Evolutionary conservation across 2,888 invertebrate species (phyloP), one percentile per base, ranked within the genome.

Genomic region (Tetropium fuscum): DNA sequence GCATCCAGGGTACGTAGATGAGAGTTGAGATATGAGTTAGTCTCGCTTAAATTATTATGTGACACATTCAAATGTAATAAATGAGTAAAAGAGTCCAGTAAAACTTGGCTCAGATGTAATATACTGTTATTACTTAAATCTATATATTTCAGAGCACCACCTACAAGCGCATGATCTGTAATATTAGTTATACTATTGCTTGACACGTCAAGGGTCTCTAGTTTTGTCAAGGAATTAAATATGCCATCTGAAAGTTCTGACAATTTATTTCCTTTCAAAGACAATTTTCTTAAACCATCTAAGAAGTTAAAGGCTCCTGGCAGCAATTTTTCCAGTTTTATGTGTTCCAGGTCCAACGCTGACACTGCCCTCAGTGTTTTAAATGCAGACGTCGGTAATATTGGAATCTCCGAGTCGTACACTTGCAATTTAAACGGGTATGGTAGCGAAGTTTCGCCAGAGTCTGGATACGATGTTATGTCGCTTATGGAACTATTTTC

Each of bases 151-250:
- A 57, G 13, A 1, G 13, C 41, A 20, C 19, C 22, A 5, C 57
- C 49, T 11, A 16, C 7, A 41, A 57, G 49, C 7, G 57, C 57
- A 5, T 41, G 41, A 15, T 48, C 22, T 19, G 30, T 7, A 11
- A 57, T 30, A 19, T 20, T 41, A 32, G 20, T 8, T 30, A 57
- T 57, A 22, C 19, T 15, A 27, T 57, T 57, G 2, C 15, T 15
- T n/a, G 57, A 57, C 0, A 57, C 15, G 16, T 57, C 57, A 13
- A 57, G 20, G 20, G 11, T 41, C 3, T 34, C n/a, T 16, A 57
- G 15, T 6, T n/a, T 10, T 8, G 34, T 43, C 22, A 57, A 34
- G 0, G 49, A 34, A 16, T 48, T 57, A 16, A 57, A 57, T 18
- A 57, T 11, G 34, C 57, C 53, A 44, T 34, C 32, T 19, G 27